Evolutionary conservation across 2,113 vertebrate species (phyloP).

Genomic region (Heterochromis multidens): DNA sequence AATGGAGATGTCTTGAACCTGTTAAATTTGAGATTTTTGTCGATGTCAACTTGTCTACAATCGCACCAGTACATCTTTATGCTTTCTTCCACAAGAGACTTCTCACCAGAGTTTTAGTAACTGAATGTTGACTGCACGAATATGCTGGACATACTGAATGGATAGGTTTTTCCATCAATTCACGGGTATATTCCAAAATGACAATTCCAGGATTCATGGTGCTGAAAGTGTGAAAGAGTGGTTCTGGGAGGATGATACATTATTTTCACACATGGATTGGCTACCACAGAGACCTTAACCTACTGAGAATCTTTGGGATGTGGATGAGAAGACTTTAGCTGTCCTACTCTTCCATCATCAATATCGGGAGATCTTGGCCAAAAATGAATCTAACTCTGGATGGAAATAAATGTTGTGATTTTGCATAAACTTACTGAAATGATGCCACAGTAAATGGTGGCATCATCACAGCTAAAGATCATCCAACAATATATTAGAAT

Average conservation of each 20-base stretch:
- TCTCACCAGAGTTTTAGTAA: no score
- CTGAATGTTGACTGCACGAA: no score
- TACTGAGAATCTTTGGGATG: neutral
- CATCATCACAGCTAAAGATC: neutral
- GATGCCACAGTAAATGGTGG: accelerated
- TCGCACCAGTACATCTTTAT: no score
- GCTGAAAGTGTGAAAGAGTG: no score
- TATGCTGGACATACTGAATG: no score
- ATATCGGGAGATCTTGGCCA: neutral
- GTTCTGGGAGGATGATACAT: neutral
- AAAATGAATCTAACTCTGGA: neutral
- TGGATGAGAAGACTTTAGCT: neutral
- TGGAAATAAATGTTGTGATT: neutral
- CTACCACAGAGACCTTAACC: neutral
- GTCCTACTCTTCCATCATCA: neutral
- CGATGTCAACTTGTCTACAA: no score
- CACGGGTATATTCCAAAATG: no score
- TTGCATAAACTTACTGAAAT: neutral
- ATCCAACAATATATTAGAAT: neutral
- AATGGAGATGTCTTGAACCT: neutral
- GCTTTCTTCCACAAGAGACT: no score
- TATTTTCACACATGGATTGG: neutral
- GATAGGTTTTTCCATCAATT: no score
- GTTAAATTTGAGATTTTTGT: no score
- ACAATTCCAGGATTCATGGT: no score